Base-by-base conservation (phyloP, 1,140 invertebrate genomes). In the Sarcophaga bullata region DNA sequence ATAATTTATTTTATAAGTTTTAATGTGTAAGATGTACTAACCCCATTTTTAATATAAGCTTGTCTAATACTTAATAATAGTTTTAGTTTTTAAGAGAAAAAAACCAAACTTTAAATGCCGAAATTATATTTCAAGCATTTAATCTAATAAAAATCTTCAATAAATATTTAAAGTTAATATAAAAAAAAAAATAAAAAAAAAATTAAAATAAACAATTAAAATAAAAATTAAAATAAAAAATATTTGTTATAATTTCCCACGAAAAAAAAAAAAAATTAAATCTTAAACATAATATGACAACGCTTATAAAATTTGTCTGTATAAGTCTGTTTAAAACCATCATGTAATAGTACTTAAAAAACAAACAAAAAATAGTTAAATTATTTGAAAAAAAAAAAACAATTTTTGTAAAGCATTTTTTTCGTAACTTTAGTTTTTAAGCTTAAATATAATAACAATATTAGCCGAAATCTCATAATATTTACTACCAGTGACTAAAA, bases 21-120 rank as follows among this genome's bases (percentile, higher is more conserved):
- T 78, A 78, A 8, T 50, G 17, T 49, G 11, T 78, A 78, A 78
- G 49, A 8, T 78, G 1, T 50, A 78, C 49, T 78, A 78, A 78
- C 48, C 75, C 49, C 3, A n/a, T n/a, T 78, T 78, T 78, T 52
- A 19, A 19, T 19, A 25, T 78, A 78, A 78, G 75, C 48, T 19
- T 68, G 17, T 19, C n/a, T 68, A 68, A 68, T 25, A 7, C 4
- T 37, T 37, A 8, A 25, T 68, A 10, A 19, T 25, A 17, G 15
- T 62, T 25, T 68, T 68, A 68, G 17, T 19, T 25, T 25, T 8
- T 68, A 68, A 68, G 62, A 19, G 2, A 68, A 25, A 6, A 68
- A 68, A 19, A 68, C 6, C n/a, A n/a, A 68, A 68, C 17, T 17
- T 25, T 68, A 68, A 17, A 68, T 68, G 62, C 62, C 10, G 25